A percentile compares a stretch with the other conserved stretches of the same genome.
Evolutionary conservation across 1,140 invertebrate genomes (phyloP).

Genomic region (Aporrectodea caliginosa): DNA sequence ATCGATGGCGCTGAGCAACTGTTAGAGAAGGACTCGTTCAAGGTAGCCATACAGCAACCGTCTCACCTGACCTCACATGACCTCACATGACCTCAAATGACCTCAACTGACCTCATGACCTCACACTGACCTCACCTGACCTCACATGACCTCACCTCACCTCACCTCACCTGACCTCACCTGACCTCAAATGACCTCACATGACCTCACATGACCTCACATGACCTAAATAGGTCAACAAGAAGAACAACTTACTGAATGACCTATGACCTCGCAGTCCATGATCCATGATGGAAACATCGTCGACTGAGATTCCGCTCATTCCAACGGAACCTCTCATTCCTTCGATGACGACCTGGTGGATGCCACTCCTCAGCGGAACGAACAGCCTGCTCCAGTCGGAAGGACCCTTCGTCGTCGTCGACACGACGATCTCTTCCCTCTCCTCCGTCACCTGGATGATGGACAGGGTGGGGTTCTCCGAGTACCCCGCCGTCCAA

Average conservation of each 20-base stretch:
- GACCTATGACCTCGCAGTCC: slow-evolving; percentile 3
- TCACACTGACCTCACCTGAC: too few species aligned
- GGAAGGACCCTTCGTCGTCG: neutral
- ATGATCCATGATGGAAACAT: neutral
- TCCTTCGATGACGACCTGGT: slow-evolving; percentile 19
- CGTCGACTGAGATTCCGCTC: slow-evolving; percentile 7
- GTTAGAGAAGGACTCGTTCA: too few species aligned
- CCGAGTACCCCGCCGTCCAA: neutral
- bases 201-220: too few species aligned
- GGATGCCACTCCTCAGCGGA: neutral
- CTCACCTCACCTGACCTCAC: too few species aligned
- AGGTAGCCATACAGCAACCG: too few species aligned
- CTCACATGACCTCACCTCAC: too few species aligned
- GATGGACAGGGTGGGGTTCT: neutral
- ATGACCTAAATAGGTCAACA: too few species aligned
- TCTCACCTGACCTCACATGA: too few species aligned
- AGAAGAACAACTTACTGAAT: neutral
- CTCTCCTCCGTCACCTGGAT: neutral
- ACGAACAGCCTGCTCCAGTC: slow-evolving; percentile 18
- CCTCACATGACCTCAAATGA: too few species aligned
- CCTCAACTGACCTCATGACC: too few species aligned
- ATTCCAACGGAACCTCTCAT: neutral
- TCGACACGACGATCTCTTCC: neutral
- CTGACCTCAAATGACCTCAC: too few species aligned
- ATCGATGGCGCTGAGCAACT: too few species aligned